These are phyloP conservation scores for Apogon hyalosoma DNA, from an alignment of 2,797 vertebrate species.

Conservation along the genomic window DNA sequence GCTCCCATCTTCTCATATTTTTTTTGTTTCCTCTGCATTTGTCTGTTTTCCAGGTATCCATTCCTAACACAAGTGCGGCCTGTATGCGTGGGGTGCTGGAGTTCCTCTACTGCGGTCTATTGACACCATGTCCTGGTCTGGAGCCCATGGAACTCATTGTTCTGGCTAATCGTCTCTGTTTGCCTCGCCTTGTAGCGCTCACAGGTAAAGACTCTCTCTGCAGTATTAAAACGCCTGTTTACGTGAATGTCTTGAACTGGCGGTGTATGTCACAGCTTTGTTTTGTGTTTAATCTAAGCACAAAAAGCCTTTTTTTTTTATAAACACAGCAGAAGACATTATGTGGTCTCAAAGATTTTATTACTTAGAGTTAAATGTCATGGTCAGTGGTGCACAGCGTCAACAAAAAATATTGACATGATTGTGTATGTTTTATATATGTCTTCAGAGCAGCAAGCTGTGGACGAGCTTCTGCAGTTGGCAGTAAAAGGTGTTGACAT, in stretches of 20 bases:
- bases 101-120: slow-evolving; percentile 90
- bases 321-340: background rate
- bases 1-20: background rate
- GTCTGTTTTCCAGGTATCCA: slow-evolving; percentile 82
- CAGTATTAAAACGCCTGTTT: background rate
- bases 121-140: slow-evolving; percentile 85
- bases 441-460: slow-evolving; percentile 88
- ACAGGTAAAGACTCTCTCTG: slow-evolving; percentile 80
- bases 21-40: slow-evolving; percentile 12
- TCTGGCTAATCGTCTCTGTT: slow-evolving; percentile 90
- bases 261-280: background rate
- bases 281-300: slow-evolving; percentile 2
- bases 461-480: slow-evolving; percentile 88
- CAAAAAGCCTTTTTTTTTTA: slow-evolving; percentile 5
- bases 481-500: slow-evolving; percentile 88
- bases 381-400: background rate
- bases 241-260: background rate
- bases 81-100: slow-evolving; percentile 90
- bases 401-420: slow-evolving; percentile 21
- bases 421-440: slow-evolving; percentile 25
- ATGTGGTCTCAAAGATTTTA: background rate
- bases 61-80: slow-evolving; percentile 87
- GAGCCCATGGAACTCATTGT: slow-evolving; percentile 89
- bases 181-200: slow-evolving; percentile 90
- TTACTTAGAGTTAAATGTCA: background rate